These are phyloP conservation scores for Desmodus rotundus DNA, from an alignment of 2,113 vertebrate genomes.

Conservation along the genomic window DNA sequence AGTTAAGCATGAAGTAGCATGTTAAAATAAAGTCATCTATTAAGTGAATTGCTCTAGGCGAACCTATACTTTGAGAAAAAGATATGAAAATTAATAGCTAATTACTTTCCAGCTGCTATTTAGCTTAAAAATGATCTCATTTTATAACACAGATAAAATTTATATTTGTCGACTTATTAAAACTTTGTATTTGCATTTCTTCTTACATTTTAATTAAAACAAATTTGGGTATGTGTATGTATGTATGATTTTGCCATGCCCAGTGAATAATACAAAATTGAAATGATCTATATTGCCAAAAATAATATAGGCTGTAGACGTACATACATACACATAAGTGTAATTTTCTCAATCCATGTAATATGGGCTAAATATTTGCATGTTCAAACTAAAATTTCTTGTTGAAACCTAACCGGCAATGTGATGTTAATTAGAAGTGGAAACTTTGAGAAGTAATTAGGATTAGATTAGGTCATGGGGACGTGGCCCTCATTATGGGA, in stretches of 20 bases:
- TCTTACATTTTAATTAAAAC: background rate
- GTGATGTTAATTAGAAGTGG: background rate
- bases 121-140: background rate
- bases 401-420: background rate
- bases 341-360: background rate
- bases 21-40: background rate
- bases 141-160: background rate
- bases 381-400: background rate
- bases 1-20: background rate
- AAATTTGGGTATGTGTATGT: background rate
- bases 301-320: background rate
- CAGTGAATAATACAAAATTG: background rate
- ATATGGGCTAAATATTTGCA: background rate
- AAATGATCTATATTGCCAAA: background rate
- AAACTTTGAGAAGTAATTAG: background rate
- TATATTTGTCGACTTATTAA: background rate
- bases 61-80: background rate
- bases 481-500: background rate
- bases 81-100: background rate
- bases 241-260: background rate
- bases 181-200: background rate
- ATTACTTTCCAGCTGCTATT: background rate
- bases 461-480: background rate
- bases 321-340: background rate
- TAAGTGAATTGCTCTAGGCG: background rate